Conservation (phyloP, 23 tunicate genomes). For the Diplosoma virens region DNA sequence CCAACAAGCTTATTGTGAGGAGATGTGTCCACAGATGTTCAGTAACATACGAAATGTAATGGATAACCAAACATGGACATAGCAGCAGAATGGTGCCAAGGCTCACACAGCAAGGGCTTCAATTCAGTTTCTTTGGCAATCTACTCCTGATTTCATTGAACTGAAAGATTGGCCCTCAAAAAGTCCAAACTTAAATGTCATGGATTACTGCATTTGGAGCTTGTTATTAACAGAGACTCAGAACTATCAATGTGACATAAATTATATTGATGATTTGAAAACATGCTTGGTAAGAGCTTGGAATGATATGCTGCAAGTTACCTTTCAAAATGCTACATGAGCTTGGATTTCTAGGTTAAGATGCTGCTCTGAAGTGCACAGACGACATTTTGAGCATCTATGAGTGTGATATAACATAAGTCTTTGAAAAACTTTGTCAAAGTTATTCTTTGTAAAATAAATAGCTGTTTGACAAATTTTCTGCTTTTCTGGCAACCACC, state of each 20-base stretch:
- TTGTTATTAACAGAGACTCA: constrained; percentile 29
- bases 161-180: constrained; percentile 33
- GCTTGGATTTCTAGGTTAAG: constrained; percentile 37
- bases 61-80: constrained; percentile 28
- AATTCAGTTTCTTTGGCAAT: constrained; percentile 28
- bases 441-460: not conserved
- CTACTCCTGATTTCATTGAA: constrained; percentile 40
- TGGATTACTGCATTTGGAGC: constrained; percentile 34
- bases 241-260: constrained; percentile 27
- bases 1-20: too few relatives aligned
- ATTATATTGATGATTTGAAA: constrained; percentile 33
- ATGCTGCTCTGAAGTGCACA: too few relatives aligned
- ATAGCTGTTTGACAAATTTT: too few relatives aligned
- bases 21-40: constrained; percentile 39
- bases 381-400: too few relatives aligned
- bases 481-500: too few relatives aligned
- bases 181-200: constrained; percentile 38
- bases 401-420: too few relatives aligned
- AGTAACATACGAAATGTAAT: constrained; percentile 29
- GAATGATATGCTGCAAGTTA: constrained; percentile 18
- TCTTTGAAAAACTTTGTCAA: too few relatives aligned
- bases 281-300: constrained; percentile 26
- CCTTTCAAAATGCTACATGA: constrained; percentile 30
- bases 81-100: constrained; percentile 34
- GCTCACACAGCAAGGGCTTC: constrained; percentile 38